These are phyloP conservation scores for Baryphthengus martii DNA, from an alignment of 2,113 vertebrate genomes.

Conservation along the genomic window DNA sequence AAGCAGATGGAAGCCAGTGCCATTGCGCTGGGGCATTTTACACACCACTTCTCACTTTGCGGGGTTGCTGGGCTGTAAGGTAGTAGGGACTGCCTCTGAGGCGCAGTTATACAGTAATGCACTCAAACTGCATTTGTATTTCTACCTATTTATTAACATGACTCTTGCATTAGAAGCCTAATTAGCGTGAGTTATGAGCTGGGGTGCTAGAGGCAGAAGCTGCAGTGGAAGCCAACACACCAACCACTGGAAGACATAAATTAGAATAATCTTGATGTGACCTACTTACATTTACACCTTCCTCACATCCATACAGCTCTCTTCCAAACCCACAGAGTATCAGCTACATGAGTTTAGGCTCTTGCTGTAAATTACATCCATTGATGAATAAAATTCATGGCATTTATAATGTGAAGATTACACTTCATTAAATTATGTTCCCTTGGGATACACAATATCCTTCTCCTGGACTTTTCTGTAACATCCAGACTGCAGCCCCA, in stretches of 20 bases:
- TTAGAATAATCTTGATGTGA: neutral
- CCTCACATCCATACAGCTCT: neutral
- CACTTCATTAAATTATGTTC: neutral
- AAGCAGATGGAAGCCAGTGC: neutral
- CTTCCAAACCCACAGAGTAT: neutral
- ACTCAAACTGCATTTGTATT: neutral
- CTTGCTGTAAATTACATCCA: neutral
- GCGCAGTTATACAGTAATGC: neutral
- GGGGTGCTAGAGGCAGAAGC: neutral
- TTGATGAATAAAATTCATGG: neutral
- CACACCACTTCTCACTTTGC: rapidly evolving
- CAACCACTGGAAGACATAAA: neutral
- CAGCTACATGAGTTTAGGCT: neutral
- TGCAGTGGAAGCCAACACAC: neutral
- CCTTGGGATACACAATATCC: neutral
- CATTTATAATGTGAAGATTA: neutral
- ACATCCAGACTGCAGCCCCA: neutral
- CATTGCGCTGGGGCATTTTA: neutral
- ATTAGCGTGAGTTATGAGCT: neutral
- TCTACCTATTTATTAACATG: neutral
- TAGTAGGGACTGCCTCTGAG: neutral
- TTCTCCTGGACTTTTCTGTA: neutral
- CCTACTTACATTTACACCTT: constrained; percentile 21
- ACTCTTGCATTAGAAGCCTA: neutral
- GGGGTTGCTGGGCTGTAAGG: neutral